These are phyloP conservation scores for Melanogrammus aeglefinus DNA, from an alignment of 2,797 vertebrate genomes.

Conservation along the genomic window DNA sequence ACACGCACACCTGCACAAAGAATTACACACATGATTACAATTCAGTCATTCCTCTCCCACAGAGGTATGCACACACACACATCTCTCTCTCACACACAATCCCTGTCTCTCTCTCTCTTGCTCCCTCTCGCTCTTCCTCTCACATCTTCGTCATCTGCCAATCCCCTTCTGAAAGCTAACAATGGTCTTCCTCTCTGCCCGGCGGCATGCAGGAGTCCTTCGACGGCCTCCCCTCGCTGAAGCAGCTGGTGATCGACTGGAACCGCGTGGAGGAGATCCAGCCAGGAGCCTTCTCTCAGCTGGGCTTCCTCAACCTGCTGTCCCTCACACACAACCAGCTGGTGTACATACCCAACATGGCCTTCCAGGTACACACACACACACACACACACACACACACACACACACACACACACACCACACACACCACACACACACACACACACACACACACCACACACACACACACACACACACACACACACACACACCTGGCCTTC, in stretches of 20 bases:
- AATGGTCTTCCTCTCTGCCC: too few species aligned
- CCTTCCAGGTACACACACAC: conserved; percentile 77
- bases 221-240: conserved; percentile 84
- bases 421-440: conserved; percentile 32
- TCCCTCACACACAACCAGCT: conserved; percentile 85
- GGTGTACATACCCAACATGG: conserved; percentile 91
- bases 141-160: too few species aligned
- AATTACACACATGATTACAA: too few species aligned
- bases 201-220: conserved; percentile 79
- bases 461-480: conserved; percentile 51
- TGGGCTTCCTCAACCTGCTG: conserved; percentile 84
- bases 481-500: conserved; percentile 37
- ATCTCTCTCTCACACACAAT: too few species aligned
- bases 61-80: too few species aligned
- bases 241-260: conserved; percentile 80
- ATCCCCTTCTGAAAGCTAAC: too few species aligned
- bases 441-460: conserved; percentile 55
- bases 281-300: conserved; percentile 83
- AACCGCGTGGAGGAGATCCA: conserved; percentile 90
- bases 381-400: not conserved
- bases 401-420: too few species aligned
- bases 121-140: too few species aligned
- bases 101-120: not conserved
- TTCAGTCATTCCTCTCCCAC: too few species aligned
- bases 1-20: too few species aligned